These are phyloP conservation scores for Aphelenchoides avenae DNA, from an alignment of 1,140 invertebrate species.

Conservation along the genomic window DNA sequence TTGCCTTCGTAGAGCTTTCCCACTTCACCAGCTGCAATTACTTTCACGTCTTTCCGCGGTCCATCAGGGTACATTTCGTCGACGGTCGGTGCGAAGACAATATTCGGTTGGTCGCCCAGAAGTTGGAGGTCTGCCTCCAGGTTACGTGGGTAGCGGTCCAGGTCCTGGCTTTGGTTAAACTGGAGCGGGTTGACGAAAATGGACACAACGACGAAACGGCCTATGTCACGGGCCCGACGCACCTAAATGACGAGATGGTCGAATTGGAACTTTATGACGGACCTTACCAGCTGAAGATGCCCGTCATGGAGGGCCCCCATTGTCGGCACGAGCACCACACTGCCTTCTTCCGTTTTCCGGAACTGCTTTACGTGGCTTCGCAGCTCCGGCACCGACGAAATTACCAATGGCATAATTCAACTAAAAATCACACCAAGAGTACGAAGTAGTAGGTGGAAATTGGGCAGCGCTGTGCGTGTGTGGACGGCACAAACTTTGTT, in stretches of 20 bases:
- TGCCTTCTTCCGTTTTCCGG: too few species aligned
- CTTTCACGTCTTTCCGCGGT: conserved; percentile 3
- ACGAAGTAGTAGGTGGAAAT: too few species aligned
- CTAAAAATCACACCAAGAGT: too few species aligned
- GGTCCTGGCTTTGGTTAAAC: conserved; percentile 21
- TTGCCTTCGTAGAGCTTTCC: conserved; percentile 20
- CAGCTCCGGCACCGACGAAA: too few species aligned
- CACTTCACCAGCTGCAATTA: neutral
- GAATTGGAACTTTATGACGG: neutral
- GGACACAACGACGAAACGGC: conserved; percentile 14
- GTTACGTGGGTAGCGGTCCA: conserved; percentile 23
- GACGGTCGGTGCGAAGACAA: conserved; percentile 26
- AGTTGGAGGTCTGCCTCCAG: conserved; percentile 20
- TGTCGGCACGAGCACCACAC: conserved; percentile 32
- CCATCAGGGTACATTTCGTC: conserved; percentile 14
- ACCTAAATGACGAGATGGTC: too few species aligned
- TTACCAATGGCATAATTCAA: too few species aligned
- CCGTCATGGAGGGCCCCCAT: conserved; percentile 42
- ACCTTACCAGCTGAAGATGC: conserved; percentile 24
- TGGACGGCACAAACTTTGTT: too few species aligned
- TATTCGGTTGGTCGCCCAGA: conserved; percentile 17
- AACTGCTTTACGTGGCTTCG: too few species aligned
- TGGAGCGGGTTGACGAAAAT: conserved; percentile 38
- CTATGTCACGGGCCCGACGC: neutral
- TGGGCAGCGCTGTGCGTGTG: too few species aligned